Evolutionary conservation across 2,113 vertebrate genomes (phyloP), one percentile per base, ranked within the genome.

Genomic region (Ia io): DNA sequence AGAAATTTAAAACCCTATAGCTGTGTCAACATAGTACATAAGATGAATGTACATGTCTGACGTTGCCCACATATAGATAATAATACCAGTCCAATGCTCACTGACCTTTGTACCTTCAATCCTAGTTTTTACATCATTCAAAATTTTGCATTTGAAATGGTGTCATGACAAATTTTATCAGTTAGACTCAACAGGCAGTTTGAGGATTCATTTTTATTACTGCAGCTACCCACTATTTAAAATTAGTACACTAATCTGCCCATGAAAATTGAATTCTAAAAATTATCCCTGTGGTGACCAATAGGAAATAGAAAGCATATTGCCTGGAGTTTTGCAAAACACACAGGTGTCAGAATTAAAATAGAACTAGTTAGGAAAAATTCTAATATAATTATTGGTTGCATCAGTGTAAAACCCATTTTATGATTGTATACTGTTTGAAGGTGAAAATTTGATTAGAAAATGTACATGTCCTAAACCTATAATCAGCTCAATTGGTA

Each of bases 241-340:
- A 92, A 67, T 95, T 97, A 96, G 12, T 61, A 77, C 97, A 95
- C 40, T 77, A 94, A 93, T 79, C 42, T 94, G 73, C 35, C 10
- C 49, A 78, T 9, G 10, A 85, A 94, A 97, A 47, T 32, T 82
- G 8, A 84, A 88, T 90, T 80, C 2, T 69, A 80, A 86, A 97
- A 95, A 83, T 51, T 67, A 83, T 70, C n/a, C 17, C 47, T 90
- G 37, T 9, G 2, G 17, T 71, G 73, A 86, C 83, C 71, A 95
- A 93, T 12, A 90, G 42, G 14, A 96, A 69, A 84, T 20, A 83
- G 12, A 87, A 91, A 89, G 23, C 25, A 84, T 32, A 37, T n/a
- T 95, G 32, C 74, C 65, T 78, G n/a, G 4, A 90, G 74, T 32
- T 95, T 93, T 90, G 59, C 74, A 93, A 96, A 93, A 84, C 76